Evolutionary conservation across 2,888 invertebrate genomes (phyloP), one percentile per base, ranked within the genome.

Genomic region (Malthinus flaveolus): DNA sequence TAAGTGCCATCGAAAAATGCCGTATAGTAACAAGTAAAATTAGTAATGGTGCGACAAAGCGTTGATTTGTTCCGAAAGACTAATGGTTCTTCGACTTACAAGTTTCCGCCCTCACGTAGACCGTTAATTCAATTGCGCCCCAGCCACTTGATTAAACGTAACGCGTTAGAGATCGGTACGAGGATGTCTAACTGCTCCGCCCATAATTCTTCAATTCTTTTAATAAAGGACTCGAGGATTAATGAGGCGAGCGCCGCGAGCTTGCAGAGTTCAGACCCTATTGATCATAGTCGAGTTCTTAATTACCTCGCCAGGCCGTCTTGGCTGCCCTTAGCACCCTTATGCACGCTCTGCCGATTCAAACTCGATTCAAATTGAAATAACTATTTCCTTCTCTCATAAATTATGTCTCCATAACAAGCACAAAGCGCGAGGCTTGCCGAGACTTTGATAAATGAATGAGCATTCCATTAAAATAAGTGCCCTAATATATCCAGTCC

Each of bases 191-290:
- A 57, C 69, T 66, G 73, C 73, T 73, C 74, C 79, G 78, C 79
- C 80, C 76, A 80, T 80, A 79, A 79, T 78, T 79, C 78, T 79
- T 75, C 76, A 72, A 79, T 79, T 80, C 78, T 80, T 81, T 80
- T 79, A 80, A 80, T 80, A 79, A 80, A 78, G 74, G 74, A 71
- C 72, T 65, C 59, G 64, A 67, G 75, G 75, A 79, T 80, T 79
- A 80, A 80, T 78, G 79, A 79, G 75, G 73, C 69, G 66, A 67
- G 66, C 71, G 70, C 67, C 68, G 66, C 67, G 67, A 68, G 69
- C 61, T 66, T 61, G 65, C 66, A 63, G 63, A 61, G 63, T 63
- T 64, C 64, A 64, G 67, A 64, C 69, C 73, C 73, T 71, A 75
- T 76, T 73, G 77, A 76, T 77, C 76, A 77, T 73, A 68, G 70